Evolutionary conservation across 2,888 invertebrate species (phyloP).

Genomic region (Lasioglossum villosulum): DNA sequence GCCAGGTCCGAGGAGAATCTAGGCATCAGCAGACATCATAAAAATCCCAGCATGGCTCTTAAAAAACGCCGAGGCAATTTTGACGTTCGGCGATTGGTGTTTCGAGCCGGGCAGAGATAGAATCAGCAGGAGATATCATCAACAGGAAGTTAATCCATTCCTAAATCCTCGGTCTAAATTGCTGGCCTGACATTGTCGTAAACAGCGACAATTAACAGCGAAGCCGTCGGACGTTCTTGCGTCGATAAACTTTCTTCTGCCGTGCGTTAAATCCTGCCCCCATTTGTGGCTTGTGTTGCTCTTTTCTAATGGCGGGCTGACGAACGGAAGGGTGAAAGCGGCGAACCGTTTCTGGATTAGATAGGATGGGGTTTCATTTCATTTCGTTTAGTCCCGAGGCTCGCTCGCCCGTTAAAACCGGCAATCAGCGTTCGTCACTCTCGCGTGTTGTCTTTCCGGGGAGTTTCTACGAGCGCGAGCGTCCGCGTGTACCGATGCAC

Average conservation of each 20-base stretch:
- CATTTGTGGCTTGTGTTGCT: constrained; percentile 21
- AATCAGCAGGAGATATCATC: constrained; percentile 13
- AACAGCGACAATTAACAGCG: constrained; percentile 38
- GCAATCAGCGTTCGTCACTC: constrained; percentile 45
- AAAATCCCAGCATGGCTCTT: not conserved
- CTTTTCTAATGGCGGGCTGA: constrained; percentile 52
- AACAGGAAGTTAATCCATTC: constrained; percentile 22
- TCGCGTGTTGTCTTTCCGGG: not conserved
- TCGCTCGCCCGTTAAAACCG: constrained; percentile 14
- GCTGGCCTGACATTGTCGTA: constrained; percentile 9
- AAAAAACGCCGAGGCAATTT: not conserved
- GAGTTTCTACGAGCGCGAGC: constrained; percentile 22
- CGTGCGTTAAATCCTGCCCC: constrained; percentile 15
- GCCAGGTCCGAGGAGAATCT: not conserved
- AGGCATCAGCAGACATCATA: not conserved
- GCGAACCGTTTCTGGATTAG: constrained; percentile 34
- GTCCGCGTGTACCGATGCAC: not conserved
- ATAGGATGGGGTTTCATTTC: constrained; percentile 31
- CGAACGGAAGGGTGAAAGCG: constrained; percentile 68
- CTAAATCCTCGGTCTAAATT: constrained; percentile 2
- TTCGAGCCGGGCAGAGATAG: not conserved
- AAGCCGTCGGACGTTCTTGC: not conserved
- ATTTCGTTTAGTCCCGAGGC: not conserved
- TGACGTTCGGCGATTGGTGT: not conserved
- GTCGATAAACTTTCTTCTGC: constrained; percentile 35